Base-by-base conservation (phyloP, 2,113 vertebrate species). In the Macrotus californicus region DNA sequence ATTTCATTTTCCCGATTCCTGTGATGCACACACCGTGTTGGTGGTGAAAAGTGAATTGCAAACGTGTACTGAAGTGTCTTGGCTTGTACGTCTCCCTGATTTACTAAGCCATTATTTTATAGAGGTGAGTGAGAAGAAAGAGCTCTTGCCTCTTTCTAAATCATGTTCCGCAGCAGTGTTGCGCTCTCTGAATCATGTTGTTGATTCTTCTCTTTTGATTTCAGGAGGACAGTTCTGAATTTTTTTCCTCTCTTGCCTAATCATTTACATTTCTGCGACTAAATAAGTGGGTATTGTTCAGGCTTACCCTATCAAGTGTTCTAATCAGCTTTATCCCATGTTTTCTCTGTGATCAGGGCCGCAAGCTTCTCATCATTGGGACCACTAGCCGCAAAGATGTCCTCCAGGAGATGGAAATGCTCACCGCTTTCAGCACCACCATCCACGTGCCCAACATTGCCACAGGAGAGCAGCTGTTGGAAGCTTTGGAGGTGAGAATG, bases 381-480 rank as follows among this genome's bases (percentile, higher is more conserved):
- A 99, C 99, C 97, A 99, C 99, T 0, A 99, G 99, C 93, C 99
- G 99, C 91, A 99, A 99, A 97, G 99, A 99, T 1, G 99, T 99
- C 77, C 99, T 99, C 66, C 99, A 99, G 98, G 99, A 99, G 94
- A 99, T 99, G 99, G 99, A 99, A 83, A 99, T 99, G 99, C 95
- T 99, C 13, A 98, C 99, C 0, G 98, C 99, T 22, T 99, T 99
- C 98, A 99, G 99, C 98, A 99, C 99, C 56, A 99, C 99, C n/a
- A 98, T 99, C 97, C 99, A 99, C 0, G 98, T 99, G 83, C 99
- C 99, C 97, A 99, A 99, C 98, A 99, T 99, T 91, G 98, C 98
- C 0, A 98, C 98, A 0, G 99, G 99, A 46, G 99, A 99, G 82
- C 98, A 99, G 97, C 98, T 99, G 70, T 98, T 99, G 82, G 99